Percentiles rank a stretch among this genome's conserved stretches.
Conservation (phyloP, 2,113 vertebrate species). For the Bambusicola thoracicus region DNA sequence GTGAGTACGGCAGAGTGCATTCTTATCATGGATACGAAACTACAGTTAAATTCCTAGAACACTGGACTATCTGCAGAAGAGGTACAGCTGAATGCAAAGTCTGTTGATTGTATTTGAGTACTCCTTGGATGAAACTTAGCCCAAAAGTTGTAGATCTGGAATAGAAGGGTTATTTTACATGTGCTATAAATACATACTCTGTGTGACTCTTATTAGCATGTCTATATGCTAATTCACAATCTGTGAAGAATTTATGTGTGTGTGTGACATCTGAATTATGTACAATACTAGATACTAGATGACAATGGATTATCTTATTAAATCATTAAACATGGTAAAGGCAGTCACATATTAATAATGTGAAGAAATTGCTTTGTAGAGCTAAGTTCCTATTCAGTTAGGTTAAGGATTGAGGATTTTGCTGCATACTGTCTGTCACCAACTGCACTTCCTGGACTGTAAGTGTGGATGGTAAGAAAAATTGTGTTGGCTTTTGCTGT, state of each 20-base stretch:
- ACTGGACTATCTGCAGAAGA: background rate
- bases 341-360: background rate
- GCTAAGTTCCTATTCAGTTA: background rate
- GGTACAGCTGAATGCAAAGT: background rate
- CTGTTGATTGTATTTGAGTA: background rate
- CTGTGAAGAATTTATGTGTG: background rate
- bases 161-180: background rate
- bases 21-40: background rate
- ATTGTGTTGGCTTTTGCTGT: background rate
- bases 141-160: background rate
- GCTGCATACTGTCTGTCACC: background rate
- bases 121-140: background rate
- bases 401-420: background rate
- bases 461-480: background rate
- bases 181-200: background rate
- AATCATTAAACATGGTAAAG: background rate
- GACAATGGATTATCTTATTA: background rate
- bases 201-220: background rate
- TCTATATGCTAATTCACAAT: background rate
- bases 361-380: background rate
- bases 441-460: background rate
- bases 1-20: fast-evolving
- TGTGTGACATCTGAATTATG: background rate
- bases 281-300: background rate
- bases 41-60: background rate